Evolutionary conservation across 2,888 invertebrate species (phyloP).

Genomic region (Camptogramma bilineatum): DNA sequence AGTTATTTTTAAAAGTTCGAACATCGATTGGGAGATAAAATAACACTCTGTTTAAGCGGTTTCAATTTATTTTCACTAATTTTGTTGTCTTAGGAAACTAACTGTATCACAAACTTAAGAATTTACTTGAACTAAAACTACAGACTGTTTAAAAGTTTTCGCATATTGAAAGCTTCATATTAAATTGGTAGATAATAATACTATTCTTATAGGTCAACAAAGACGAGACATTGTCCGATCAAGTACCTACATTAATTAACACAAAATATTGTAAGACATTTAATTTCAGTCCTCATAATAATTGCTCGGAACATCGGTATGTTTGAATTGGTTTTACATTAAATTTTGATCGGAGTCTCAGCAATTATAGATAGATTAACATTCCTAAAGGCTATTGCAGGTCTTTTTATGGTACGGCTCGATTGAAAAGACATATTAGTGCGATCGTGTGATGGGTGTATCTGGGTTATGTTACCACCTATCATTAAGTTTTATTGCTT

Average conservation of each 20-base stretch:
- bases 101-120: no score
- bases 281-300: conserved; percentile 12
- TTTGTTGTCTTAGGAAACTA: no score
- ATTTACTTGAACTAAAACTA: not conserved
- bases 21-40: not conserved
- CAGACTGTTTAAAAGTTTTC: not conserved
- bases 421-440: conserved; percentile 61
- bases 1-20: not conserved
- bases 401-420: conserved; percentile 53
- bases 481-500: conserved; percentile 70
- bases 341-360: conserved; percentile 44
- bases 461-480: conserved; percentile 67
- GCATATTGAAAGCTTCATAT: not conserved
- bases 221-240: conserved; percentile 3
- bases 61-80: no score
- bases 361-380: conserved; percentile 57
- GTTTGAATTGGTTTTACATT: conserved; percentile 37
- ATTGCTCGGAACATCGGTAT: conserved; percentile 24
- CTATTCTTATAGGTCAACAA: not conserved
- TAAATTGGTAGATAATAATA: not conserved
- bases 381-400: conserved; percentile 50
- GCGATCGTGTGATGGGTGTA: conserved; percentile 64
- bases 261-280: conserved; percentile 15
- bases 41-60: no score
- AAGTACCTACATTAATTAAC: conserved; percentile 2